Base-by-base conservation (phyloP, 92 coral and sea anemone genomes). In the Zoanthus sociatus region DNA sequence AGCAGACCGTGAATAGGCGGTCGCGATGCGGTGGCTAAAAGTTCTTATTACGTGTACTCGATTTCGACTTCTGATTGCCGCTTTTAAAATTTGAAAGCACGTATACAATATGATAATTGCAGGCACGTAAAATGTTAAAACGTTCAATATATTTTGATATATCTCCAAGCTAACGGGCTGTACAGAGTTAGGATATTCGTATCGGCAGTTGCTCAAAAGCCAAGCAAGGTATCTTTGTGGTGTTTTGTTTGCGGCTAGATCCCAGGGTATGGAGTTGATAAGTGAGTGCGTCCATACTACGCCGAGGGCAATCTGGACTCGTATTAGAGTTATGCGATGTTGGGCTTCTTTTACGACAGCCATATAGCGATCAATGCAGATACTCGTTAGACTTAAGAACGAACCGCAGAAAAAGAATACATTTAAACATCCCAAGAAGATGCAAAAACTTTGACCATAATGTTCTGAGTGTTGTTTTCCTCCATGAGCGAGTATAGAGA, bases 281-380 rank as follows among this genome's bases (percentile, higher is more conserved):
- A 90, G 83, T 17, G 97, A 88, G 51, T 73, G 84, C 77, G 84
- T 55, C 97, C 97, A 94, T 31, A 94, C 74, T 21, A 86, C 33
- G 4, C 84, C 69, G 60, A 94, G 87, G 0, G 90, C 92, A 48
- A 91, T 78, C 81, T 63, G 83, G 8, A 87, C 93, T 61, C 84
- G 78, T 48, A 68, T 92, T 31, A 89, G 82, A 3, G 97, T 92
- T 82, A 94, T 83, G 9, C 87, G 93, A 30, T 94, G 97, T 74
- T 94, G 97, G 47, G 89, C 91, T 60, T 87, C 91, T 55, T 90
- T 94, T 42, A 94, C 97, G 17, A 94, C 97, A 13, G 97, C 97
- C 77, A 92, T 67, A 73, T 94, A 94, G 7, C 97, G 94, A 55
- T 94, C 94, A 26, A 90, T 94, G 45, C 94, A 81, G 44, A 94